Conservation (phyloP, 2,888 invertebrate genomes). For the Drosophila subsilvestris region DNA sequence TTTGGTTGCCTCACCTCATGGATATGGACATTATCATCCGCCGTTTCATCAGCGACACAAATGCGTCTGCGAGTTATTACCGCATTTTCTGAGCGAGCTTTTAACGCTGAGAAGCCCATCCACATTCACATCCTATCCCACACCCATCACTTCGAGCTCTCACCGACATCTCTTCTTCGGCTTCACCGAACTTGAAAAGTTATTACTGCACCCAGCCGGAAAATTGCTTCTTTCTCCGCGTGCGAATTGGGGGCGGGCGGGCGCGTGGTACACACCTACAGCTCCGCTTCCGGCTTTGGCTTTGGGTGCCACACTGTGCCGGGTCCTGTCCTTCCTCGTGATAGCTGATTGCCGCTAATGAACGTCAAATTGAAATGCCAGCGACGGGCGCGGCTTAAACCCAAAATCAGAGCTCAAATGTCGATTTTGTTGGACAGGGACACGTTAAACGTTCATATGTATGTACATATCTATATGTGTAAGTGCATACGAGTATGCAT, state of each 20-base stretch:
- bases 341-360: constrained; percentile 67
- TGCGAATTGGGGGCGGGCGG: constrained; percentile 54
- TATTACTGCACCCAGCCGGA: constrained; percentile 72
- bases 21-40: background rate
- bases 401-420: constrained; percentile 29
- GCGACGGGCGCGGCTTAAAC: constrained; percentile 26
- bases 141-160: background rate
- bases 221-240: constrained; percentile 73
- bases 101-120: constrained; percentile 24
- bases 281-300: background rate
- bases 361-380: constrained; percentile 74
- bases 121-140: background rate
- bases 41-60: constrained; percentile 5
- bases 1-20: background rate
- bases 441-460: background rate
- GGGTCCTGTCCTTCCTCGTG: constrained; percentile 24
- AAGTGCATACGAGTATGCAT: too few species aligned
- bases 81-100: constrained; percentile 48
- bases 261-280: constrained; percentile 5
- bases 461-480: too few species aligned
- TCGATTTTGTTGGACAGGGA: too few species aligned
- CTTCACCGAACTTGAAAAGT: constrained; percentile 48
- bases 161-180: constrained; percentile 32
- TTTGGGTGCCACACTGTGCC: background rate
- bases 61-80: constrained; percentile 40